phyloP scores from a whole-genome alignment of 2,797 vertebrate species.

The Triplophysa bombifrons region DNA sequence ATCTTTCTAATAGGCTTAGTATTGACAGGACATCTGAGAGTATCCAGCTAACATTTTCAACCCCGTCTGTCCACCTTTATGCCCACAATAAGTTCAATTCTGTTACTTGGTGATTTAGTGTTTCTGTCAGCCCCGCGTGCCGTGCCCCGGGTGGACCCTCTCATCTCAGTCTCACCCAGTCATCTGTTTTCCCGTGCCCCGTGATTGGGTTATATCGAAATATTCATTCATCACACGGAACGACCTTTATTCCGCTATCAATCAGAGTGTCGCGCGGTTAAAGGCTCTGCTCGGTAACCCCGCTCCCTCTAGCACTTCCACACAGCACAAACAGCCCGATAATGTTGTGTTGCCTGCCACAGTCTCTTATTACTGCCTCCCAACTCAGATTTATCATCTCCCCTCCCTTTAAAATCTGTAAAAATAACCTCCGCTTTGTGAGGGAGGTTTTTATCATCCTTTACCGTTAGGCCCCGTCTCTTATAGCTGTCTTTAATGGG shows the following conservation, averaged over 20 bases:
- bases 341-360: conserved; percentile 52
- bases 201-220: conserved; percentile 46
- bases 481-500: conserved; percentile 46
- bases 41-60: conserved; percentile 32
- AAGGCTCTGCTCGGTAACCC: conserved; percentile 33
- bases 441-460: conserved; percentile 43
- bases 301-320: conserved; percentile 47
- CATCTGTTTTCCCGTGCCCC: conserved; percentile 34
- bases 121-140: conserved; percentile 21
- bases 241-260: conserved; percentile 46
- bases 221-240: conserved; percentile 51
- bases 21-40: conserved; percentile 41
- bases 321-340: conserved; percentile 44
- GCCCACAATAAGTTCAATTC: conserved; percentile 44
- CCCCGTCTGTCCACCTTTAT: conserved; percentile 15
- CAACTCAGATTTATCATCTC: conserved; percentile 48
- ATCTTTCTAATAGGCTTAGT: conserved; percentile 38
- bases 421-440: conserved; percentile 45
- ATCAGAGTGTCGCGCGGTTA: conserved; percentile 42
- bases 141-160: conserved; percentile 41
- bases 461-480: conserved; percentile 40
- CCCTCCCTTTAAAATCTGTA: conserved; percentile 45
- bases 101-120: conserved; percentile 48
- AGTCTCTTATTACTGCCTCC: conserved; percentile 48
- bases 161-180: conserved; percentile 42